These are phyloP conservation scores for Xiphorhynchus elegans DNA, from an alignment of 2,113 vertebrate genomes.

Conservation along the genomic window DNA sequence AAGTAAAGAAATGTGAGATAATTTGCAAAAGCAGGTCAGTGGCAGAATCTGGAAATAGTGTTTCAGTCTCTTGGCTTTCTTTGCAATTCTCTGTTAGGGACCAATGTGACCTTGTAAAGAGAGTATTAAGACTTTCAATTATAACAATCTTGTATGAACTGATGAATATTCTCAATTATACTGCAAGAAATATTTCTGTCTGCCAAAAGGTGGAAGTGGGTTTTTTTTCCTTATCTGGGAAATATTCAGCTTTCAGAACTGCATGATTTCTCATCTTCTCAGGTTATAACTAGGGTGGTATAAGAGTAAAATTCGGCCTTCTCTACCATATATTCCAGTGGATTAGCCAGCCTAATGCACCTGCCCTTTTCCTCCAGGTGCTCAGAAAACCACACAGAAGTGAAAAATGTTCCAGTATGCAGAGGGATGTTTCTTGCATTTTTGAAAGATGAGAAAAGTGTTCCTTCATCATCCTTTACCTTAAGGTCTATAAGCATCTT, in stretches of 20 bases:
- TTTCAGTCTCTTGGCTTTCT: neutral
- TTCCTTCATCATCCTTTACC: neutral
- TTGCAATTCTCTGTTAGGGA: neutral
- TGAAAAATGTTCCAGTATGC: neutral
- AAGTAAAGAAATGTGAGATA: neutral
- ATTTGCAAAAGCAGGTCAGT: constrained; percentile 43
- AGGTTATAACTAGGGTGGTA: neutral
- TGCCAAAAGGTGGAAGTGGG: neutral
- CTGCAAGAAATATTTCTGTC: neutral
- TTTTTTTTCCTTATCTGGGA: neutral
- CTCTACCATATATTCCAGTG: neutral
- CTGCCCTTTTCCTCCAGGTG: neutral
- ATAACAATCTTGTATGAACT: neutral
- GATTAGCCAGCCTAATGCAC: neutral
- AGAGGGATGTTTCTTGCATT: neutral
- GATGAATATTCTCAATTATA: constrained; percentile 7
- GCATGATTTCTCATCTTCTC: neutral
- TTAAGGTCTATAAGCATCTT: neutral
- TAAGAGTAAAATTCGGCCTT: neutral
- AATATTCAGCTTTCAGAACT: neutral
- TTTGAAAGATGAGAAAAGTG: neutral
- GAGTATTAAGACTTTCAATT: constrained; percentile 37
- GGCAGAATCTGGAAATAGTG: neutral
- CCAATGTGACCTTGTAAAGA: constrained; percentile 28
- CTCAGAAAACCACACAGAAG: neutral